These are phyloP conservation scores for Diogma glabrata DNA, from an alignment of 2,888 invertebrate species.

Conservation along the genomic window DNA sequence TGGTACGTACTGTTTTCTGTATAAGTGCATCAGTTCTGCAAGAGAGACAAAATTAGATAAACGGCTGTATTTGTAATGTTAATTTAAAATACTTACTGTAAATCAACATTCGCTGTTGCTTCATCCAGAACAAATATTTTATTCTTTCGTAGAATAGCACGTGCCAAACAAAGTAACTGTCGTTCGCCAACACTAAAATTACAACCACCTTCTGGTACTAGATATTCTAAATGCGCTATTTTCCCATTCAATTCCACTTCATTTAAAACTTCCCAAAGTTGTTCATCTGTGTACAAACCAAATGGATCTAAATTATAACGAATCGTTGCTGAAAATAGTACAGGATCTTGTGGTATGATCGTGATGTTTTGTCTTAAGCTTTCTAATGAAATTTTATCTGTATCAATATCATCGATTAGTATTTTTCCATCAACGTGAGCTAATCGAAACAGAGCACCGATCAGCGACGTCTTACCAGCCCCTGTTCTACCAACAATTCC, in stretches of 20 bases:
- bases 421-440: constrained; percentile 58
- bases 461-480: constrained; percentile 70
- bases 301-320: constrained; percentile 54
- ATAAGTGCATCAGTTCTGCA: constrained; percentile 57
- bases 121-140: too few relatives aligned
- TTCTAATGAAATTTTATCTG: constrained; percentile 39
- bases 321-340: constrained; percentile 46
- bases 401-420: constrained; percentile 57
- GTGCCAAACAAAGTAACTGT: too few relatives aligned
- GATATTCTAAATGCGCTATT: too few relatives aligned
- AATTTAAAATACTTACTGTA: too few relatives aligned
- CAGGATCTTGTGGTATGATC: constrained; percentile 46
- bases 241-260: constrained; percentile 48
- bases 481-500: constrained; percentile 77
- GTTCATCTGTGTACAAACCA: constrained; percentile 29
- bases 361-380: constrained; percentile 41
- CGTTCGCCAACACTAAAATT: too few relatives aligned
- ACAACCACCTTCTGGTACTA: too few relatives aligned
- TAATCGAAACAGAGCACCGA: constrained; percentile 66
- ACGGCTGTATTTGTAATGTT: too few relatives aligned
- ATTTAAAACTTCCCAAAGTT: constrained; percentile 32
- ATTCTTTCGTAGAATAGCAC: too few relatives aligned
- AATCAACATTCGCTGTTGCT: too few relatives aligned
- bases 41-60: too few relatives aligned
- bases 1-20: constrained; percentile 60